These are phyloP conservation scores for Reticulitermes lucifugus DNA, from an alignment of 2,888 invertebrate species.

Conservation along the genomic window DNA sequence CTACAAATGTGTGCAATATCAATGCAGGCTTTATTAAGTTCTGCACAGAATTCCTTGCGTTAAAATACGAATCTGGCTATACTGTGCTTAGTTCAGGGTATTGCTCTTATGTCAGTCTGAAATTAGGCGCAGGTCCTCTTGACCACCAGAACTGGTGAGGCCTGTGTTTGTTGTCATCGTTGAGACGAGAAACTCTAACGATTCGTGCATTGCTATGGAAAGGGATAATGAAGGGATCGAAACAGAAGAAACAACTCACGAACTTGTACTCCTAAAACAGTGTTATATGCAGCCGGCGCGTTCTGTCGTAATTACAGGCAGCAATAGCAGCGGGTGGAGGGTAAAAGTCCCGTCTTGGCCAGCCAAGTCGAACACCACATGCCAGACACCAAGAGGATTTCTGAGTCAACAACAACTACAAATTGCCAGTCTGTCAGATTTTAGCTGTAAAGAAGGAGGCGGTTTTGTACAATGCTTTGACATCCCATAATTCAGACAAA, in stretches of 20 bases:
- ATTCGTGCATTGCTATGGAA: neutral
- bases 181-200: neutral
- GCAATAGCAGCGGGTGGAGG: neutral
- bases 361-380: neutral
- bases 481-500: too few species aligned
- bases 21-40: too few species aligned
- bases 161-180: neutral
- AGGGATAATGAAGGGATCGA: neutral
- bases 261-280: conserved; percentile 12
- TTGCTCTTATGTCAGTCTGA: too few species aligned
- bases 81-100: too few species aligned
- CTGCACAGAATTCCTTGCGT: too few species aligned
- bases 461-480: too few species aligned
- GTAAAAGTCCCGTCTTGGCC: conserved; percentile 7
- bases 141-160: neutral
- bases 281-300: conserved; percentile 22
- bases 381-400: neutral
- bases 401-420: neutral
- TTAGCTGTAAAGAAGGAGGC: neutral
- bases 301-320: conserved; percentile 31
- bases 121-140: neutral
- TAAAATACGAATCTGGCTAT: too few species aligned
- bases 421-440: neutral
- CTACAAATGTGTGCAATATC: too few species aligned
- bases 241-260: conserved; percentile 36